Base-by-base conservation (phyloP, 2,113 vertebrate species). In the Gymnogyps californianus region DNA sequence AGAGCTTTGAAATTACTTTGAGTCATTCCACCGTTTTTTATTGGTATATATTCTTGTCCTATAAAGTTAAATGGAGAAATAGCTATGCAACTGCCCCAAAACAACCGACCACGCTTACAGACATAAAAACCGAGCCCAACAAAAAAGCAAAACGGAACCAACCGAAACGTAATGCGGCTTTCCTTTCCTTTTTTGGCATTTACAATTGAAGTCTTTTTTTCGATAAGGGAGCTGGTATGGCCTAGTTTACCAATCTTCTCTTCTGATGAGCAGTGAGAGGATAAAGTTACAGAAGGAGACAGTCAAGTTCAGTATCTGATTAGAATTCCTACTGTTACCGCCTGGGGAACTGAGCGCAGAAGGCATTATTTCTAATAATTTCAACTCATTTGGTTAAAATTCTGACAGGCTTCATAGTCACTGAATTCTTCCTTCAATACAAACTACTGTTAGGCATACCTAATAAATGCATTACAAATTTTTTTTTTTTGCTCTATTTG, bases 361-460 rank as follows among this genome's bases (percentile, higher is more conserved):
- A 52, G 38, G 61, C 93, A 89, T 82, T 81, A 96, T 82, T 96
- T 65, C 61, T 87, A 91, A 51, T 81, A 59, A 89, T 67, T 82
- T 79, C 61, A 42, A 67, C 69, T 64, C 54, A 74, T 76, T 80
- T 71, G 83, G 65, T 91, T 89, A 76, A 75, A 87, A 76, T 76
- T 78, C 76, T 90, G 87, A 85, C 36, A 72, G 57, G 74, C 61
- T 17, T 38, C 44, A 84, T 11, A 84, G 61, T 17, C 74, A 26
- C 13, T 6, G 28, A 89, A 64, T 64, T 69, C 32, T 21, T 66
- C 34, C 74, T 46, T 40, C 72, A 55, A 59, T 32, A 87, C 29
- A n/a, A 75, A 72, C 74, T n/a, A 64, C 47, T 44, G 26, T n/a
- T 59, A 79, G 62, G 49, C 74, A 69, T 57, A 87, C 18, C 81